Base-by-base conservation (phyloP, 2,797 vertebrate genomes). In the Hipposideros larvatus region DNA sequence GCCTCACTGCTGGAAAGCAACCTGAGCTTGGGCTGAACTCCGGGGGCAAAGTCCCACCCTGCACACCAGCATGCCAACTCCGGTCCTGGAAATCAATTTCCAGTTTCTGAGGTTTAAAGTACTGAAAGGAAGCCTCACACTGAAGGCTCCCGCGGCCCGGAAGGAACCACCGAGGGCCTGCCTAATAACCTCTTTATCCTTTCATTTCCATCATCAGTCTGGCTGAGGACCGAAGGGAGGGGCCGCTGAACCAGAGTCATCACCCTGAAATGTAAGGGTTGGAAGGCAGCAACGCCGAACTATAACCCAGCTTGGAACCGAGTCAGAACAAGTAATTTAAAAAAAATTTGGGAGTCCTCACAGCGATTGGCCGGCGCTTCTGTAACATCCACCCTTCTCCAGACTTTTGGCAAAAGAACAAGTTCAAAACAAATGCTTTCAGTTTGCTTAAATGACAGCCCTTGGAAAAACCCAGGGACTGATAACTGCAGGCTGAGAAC, bases 351-450 rank as follows among this genome's bases (percentile, higher is more conserved):
- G 21, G 74, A 95, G 93, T 11, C 86, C 71, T 95, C 80, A 70
- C 86, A 87, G 94, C 73, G 34, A 97, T 97, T 97, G 97, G 97
- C 94, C 1, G 46, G 74, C 7, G 75, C 61, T 24, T 87, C 92
- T 61, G 96, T 89, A 91, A 75, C 84, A 96, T 93, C 91, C 89
- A 93, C 94, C 97, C 97, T 91, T 94, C 96, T 90, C 95, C 95
- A 93, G 96, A 90, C 91, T 66, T 79, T 71, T 94, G 96, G 98
- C 96, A 68, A 68, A 79, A 57, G 83, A 48, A 83, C 93, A 96
- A 96, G 89, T 90, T 83, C 74, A 93, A 97, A 97, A 96, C 97
- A 97, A 96, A 97, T 91, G 97, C 94, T 97, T 95, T 96, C 96
- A 86, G 94, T 97, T 96, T 86, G 96, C 92, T 89, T 87, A 68